Base-by-base conservation (phyloP, 2,113 vertebrate species). In the Naja naja region DNA sequence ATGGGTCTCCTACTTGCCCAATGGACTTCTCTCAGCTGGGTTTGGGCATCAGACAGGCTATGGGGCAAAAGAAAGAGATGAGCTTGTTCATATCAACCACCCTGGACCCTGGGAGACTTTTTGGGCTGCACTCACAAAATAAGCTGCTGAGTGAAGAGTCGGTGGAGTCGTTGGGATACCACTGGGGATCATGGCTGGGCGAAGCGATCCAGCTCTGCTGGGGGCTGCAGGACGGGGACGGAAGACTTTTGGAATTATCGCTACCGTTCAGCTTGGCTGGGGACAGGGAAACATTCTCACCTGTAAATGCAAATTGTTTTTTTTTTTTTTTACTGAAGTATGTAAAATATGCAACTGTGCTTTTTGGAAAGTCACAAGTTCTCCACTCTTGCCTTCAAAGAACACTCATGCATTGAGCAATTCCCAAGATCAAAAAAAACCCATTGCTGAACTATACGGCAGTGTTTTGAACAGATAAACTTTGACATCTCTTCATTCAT, bases 141-240 rank as follows among this genome's bases (percentile, higher is more conserved):
- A 99, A 98, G 95, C 99, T 99, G 96, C 99, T 99, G 88, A 99
- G 98, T 0, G 98, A 98, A 0, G 99, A 99, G 95, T 99, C 99
- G 0, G 98, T 98, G 14, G 99, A 99, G 96, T 99, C 99, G 0
- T 97, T 99, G 96, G 99, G 99, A 96, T 99, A 99, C 99, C 99
- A 99, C 98, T 99, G 99, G 2, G 99, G 99, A 96, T 99, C 99
- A 0, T 99, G 99, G 92, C n/a, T 98, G 11, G n/a, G n/a, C n/a
- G n/a, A n/a, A n/a, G 99, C 98, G 90, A 99, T 99, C 99, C 99
- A 99, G 95, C 98, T 98, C 93, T 98, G 98, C 58, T 98, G n/a
- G n/a, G n/a, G n/a, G 95, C 99, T 99, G 96, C 97, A 97, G 1
- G 98, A 98, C 0, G n/a, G n/a, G n/a, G n/a, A 99, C 0, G 98